Percentiles rank a stretch among this genome's conserved stretches.
Conservation (phyloP, 2,113 vertebrate species). For the Burhinus oedicnemus region DNA sequence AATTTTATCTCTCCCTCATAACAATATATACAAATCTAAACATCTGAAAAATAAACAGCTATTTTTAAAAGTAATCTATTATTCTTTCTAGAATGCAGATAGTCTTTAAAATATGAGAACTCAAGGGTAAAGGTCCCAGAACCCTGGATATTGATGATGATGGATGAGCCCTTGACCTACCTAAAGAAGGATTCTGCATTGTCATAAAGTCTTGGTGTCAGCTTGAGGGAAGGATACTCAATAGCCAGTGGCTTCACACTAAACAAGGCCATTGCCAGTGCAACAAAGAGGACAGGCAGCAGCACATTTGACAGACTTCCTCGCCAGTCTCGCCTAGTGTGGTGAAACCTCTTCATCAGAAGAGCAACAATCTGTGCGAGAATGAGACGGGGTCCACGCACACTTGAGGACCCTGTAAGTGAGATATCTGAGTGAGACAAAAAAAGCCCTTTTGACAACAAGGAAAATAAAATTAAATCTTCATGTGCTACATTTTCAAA, state of each 20-base stretch:
- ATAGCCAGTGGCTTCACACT: conserved; percentile 65
- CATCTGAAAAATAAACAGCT: not conserved
- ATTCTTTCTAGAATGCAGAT: not conserved
- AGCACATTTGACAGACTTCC: conserved; percentile 26
- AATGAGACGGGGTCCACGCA: not conserved
- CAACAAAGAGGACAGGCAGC: conserved; percentile 74
- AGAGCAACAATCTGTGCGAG: conserved; percentile 48
- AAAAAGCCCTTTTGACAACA: not conserved
- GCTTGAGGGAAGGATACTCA: conserved; percentile 66
- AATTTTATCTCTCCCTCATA: not conserved
- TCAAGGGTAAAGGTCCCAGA: not conserved
- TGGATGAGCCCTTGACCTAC: conserved; percentile 55
- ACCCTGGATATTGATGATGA: not conserved
- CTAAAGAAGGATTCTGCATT: conserved; percentile 70
- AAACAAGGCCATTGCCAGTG: conserved; percentile 78
- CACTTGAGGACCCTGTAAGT: rapidly evolving
- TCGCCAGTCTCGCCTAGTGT: conserved; percentile 54
- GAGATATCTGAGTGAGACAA: not conserved
- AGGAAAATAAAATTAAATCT: not conserved
- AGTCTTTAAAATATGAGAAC: not conserved
- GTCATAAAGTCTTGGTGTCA: conserved; percentile 62
- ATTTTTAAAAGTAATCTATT: not conserved
- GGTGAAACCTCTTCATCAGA: conserved; percentile 60
- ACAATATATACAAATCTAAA: not conserved
- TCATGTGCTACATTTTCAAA: not conserved